Evolutionary conservation across 2,797 vertebrate species (phyloP).

Genomic region (Apodemus agrarius): DNA sequence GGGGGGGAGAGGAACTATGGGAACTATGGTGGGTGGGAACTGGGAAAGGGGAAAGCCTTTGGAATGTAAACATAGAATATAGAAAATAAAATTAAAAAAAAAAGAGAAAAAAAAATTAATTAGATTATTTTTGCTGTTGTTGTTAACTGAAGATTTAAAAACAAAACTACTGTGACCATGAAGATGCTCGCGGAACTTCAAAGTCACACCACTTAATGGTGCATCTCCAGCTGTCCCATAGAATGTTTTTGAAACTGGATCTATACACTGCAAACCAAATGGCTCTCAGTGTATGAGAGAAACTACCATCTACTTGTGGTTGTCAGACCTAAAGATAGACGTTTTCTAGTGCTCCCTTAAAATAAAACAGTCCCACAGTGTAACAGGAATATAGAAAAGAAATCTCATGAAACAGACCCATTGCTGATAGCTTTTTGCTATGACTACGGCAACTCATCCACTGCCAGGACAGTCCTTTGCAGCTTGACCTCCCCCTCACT

Average conservation of each 20-base stretch:
- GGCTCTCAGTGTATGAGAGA: neutral
- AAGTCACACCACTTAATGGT: neutral
- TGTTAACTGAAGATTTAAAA: neutral
- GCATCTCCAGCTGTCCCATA: neutral
- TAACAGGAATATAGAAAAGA: neutral
- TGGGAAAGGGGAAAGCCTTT: too few relatives aligned
- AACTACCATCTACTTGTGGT: neutral
- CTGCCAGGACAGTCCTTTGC: neutral
- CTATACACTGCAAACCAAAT: neutral
- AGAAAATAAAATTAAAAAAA: too few relatives aligned
- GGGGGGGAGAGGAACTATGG: too few relatives aligned
- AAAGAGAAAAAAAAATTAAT: too few relatives aligned
- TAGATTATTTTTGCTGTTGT: neutral
- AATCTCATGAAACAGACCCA: neutral
- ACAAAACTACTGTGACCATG: neutral
- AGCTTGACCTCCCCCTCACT: neutral
- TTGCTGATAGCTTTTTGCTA: neutral
- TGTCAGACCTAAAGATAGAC: neutral
- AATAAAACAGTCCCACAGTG: neutral
- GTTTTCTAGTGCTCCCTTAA: neutral
- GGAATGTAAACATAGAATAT: too few relatives aligned
- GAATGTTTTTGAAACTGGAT: slow-evolving; percentile 1
- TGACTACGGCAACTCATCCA: too few relatives aligned
- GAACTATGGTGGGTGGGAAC: too few relatives aligned
- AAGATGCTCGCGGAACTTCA: neutral